Conservation (phyloP, 2,888 invertebrate genomes). For the Leptura quadrifasciata region DNA sequence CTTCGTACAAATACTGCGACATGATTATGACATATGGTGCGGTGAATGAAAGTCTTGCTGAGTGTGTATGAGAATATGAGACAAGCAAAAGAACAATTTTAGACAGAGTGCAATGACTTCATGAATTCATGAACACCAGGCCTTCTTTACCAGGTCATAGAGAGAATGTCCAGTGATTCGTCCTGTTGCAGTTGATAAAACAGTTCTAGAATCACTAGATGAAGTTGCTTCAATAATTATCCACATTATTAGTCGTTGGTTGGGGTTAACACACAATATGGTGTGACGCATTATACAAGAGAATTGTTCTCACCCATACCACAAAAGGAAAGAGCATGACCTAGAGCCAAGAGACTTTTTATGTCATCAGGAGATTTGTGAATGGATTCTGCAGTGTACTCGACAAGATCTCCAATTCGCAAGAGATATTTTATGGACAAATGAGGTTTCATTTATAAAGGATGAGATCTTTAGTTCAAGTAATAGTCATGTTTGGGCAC, state of each 20-base stretch:
- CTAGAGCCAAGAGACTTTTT: too few species aligned
- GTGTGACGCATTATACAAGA: too few species aligned
- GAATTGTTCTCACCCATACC: too few species aligned
- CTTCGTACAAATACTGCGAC: too few species aligned
- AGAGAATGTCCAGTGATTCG: neutral
- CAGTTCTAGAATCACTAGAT: too few species aligned
- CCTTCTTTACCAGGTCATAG: neutral
- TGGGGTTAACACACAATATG: neutral
- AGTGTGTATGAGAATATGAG: too few species aligned
- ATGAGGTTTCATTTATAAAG: neutral
- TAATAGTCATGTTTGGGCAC: slow-evolving; percentile 2
- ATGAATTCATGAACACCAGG: neutral
- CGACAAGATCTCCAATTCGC: neutral
- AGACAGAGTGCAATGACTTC: neutral
- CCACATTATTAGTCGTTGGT: neutral
- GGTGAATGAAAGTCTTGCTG: too few species aligned
- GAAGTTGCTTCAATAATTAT: neutral
- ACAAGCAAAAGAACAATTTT: too few species aligned
- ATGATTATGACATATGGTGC: too few species aligned
- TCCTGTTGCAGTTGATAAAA: neutral
- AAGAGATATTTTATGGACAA: neutral
- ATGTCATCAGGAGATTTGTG: neutral
- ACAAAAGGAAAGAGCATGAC: too few species aligned
- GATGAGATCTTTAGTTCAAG: neutral
- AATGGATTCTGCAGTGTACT: neutral